These are phyloP conservation scores for Temnothorax nylanderi DNA, from an alignment of 1,140 invertebrate genomes.

Conservation along the genomic window DNA sequence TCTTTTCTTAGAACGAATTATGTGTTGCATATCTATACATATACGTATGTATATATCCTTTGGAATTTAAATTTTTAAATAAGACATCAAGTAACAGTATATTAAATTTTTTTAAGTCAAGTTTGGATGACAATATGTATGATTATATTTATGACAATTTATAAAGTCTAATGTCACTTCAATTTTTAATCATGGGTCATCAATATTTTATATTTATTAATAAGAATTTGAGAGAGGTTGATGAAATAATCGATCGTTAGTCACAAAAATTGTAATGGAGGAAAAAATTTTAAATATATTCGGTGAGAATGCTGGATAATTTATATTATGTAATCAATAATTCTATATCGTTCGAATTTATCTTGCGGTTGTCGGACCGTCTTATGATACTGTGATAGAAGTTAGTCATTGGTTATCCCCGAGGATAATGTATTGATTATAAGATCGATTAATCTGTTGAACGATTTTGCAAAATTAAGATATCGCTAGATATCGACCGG, in stretches of 20 bases:
- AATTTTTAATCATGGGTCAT: not conserved
- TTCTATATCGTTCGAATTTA: not conserved
- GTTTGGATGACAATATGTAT: not conserved
- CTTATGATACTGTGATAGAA: slow-evolving; percentile 39
- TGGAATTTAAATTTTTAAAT: not conserved
- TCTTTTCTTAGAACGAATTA: not conserved
- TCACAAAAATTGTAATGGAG: not conserved
- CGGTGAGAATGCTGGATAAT: not conserved
- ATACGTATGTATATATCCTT: not conserved
- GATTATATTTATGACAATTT: not conserved
- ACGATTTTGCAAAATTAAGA: slow-evolving; percentile 55
- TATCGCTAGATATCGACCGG: slow-evolving; percentile 13
- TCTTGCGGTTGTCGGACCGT: slow-evolving; percentile 16
- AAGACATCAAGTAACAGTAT: not conserved
- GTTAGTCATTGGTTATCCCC: not conserved
- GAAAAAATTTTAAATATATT: not conserved
- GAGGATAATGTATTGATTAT: slow-evolving; percentile 40
- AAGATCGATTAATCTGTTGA: slow-evolving; percentile 34
- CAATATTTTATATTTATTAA: not conserved
- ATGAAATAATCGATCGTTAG: not conserved
- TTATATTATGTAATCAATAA: not conserved
- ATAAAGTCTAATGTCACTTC: not conserved
- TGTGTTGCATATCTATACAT: not conserved
- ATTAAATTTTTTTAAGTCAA: not conserved
- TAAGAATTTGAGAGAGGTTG: not conserved